Percentiles rank a stretch among this genome's conserved stretches.
Conservation (phyloP, 2,113 vertebrate genomes). For the Channa maculata region DNA sequence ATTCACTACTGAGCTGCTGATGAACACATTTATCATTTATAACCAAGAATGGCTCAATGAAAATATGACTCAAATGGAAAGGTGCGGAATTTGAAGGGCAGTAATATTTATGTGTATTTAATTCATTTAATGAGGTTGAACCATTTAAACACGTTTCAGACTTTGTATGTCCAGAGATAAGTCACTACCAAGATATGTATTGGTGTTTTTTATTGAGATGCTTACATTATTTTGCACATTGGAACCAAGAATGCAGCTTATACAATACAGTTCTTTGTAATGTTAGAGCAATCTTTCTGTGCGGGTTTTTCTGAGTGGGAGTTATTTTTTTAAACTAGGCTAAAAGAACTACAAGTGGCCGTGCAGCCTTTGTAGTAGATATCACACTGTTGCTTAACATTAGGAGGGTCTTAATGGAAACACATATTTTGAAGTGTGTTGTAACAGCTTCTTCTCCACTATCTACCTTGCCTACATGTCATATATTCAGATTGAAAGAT, state of each 20-base stretch:
- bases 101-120: neutral
- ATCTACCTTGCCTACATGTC: conserved; percentile 42
- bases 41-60: conserved; percentile 6
- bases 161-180: neutral
- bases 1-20: conserved; percentile 33
- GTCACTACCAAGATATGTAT: neutral
- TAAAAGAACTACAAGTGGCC: neutral
- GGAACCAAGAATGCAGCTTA: neutral
- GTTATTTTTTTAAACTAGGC: conserved; percentile 1
- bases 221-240: neutral
- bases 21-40: conserved; percentile 12
- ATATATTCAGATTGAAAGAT: conserved; percentile 61
- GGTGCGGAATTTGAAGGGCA: too few relatives aligned
- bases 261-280: too few relatives aligned
- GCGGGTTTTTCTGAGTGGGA: neutral
- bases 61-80: conserved; percentile 9
- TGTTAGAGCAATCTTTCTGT: neutral
- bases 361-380: neutral
- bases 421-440: conserved; percentile 6
- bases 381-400: neutral
- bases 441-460: conserved; percentile 29
- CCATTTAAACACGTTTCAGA: neutral
- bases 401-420: conserved; percentile 8
- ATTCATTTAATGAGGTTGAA: neutral
- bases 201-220: neutral